Evolutionary conservation across 2,113 vertebrate genomes (phyloP).

Genomic region (Crotalus viridis): DNA sequence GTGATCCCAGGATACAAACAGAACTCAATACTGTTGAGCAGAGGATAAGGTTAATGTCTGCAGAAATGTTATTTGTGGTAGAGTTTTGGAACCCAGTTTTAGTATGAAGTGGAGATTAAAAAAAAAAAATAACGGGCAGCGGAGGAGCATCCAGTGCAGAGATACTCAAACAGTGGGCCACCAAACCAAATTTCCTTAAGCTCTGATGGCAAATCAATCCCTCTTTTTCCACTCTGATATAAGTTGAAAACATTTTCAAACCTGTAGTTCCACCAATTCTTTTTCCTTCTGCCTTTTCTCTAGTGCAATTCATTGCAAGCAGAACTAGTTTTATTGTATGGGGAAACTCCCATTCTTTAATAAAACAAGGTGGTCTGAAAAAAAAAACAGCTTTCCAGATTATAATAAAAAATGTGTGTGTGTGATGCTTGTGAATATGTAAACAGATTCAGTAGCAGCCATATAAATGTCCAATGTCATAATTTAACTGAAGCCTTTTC

Average conservation of each 20-base stretch:
- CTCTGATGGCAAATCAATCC: not conserved
- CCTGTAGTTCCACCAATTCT: slow-evolving; percentile 67
- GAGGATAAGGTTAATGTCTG: not conserved
- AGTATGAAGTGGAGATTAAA: not conserved
- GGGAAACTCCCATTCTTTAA: slow-evolving; percentile 77
- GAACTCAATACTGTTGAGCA: not conserved
- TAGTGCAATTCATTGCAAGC: slow-evolving; percentile 38
- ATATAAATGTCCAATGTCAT: slow-evolving; percentile 64
- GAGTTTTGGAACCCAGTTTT: not conserved
- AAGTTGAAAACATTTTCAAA: slow-evolving; percentile 50
- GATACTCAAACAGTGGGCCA: not conserved
- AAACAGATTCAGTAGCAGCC: slow-evolving; percentile 73
- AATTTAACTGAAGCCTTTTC: slow-evolving; percentile 75
- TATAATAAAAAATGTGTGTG: slow-evolving; percentile 71
- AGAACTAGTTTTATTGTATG: slow-evolving; percentile 64
- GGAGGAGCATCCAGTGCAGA: not conserved
- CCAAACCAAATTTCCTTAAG: not conserved
- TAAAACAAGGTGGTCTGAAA: slow-evolving; percentile 77
- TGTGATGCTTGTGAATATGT: not conserved
- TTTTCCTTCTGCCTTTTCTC: not conserved
- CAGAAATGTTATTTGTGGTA: not conserved
- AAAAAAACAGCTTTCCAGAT: slow-evolving; percentile 78
- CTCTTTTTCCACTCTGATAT: not conserved
- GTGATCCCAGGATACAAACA: not conserved
- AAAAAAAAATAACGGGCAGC: not conserved